These are phyloP conservation scores for Aphelinus atriplicis DNA, from an alignment of 1,140 invertebrate genomes.

Conservation along the genomic window DNA sequence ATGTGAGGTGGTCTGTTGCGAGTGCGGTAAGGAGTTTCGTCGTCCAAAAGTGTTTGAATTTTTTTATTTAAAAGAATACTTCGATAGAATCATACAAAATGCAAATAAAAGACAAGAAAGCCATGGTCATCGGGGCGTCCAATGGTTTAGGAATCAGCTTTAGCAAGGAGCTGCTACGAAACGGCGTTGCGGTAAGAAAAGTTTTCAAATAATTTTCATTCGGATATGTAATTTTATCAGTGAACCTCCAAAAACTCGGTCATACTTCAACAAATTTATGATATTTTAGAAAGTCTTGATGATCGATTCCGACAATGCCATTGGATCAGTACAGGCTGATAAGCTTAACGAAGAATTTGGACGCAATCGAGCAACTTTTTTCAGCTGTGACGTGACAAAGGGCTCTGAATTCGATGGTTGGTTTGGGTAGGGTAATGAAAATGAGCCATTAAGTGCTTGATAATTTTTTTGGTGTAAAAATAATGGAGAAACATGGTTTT, in stretches of 20 bases:
- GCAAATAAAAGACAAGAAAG: slow-evolving; percentile 63
- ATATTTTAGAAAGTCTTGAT: slow-evolving; percentile 50
- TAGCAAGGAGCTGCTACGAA: slow-evolving; percentile 61
- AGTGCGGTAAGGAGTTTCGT: no score
- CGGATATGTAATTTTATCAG: not conserved
- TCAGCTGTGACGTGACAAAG: slow-evolving; percentile 65
- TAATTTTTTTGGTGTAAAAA: slow-evolving; percentile 1
- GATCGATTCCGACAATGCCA: slow-evolving; percentile 58
- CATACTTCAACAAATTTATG: no score
- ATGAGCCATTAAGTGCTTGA: not conserved
- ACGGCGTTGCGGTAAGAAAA: slow-evolving; percentile 60
- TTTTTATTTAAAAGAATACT: no score
- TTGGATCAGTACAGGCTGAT: slow-evolving; percentile 53
- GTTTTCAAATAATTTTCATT: no score
- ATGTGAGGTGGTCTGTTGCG: no score
- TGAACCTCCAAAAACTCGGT: not conserved
- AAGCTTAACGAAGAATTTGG: slow-evolving; percentile 63
- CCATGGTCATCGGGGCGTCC: slow-evolving; percentile 64
- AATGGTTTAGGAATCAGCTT: slow-evolving; percentile 64
- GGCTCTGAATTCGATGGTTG: slow-evolving; percentile 57
- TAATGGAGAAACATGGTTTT: slow-evolving; percentile 11
- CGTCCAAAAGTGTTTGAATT: no score
- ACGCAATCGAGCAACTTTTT: slow-evolving; percentile 59
- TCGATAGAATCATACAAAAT: slow-evolving; percentile 34
- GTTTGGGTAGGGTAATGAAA: not conserved